Evolutionary conservation across 2,888 invertebrate species (phyloP), one percentile per base, ranked within the genome.

Genomic region (Yponomeuta sedellus): DNA sequence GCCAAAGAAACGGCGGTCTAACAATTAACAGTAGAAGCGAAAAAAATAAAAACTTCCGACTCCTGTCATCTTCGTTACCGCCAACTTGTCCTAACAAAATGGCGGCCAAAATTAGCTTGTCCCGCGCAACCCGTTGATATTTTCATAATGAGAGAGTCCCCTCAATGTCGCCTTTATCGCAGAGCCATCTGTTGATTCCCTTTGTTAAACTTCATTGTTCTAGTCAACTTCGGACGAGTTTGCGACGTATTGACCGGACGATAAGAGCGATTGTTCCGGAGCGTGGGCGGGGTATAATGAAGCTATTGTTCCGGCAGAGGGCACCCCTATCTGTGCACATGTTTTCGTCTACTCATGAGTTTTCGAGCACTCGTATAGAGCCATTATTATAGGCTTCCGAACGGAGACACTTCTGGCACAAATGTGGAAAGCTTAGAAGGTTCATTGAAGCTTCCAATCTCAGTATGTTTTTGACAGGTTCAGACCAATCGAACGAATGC

Each of bases 101-200:
- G 10, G 44, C 59, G 44, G 10, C 25, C 64, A 10, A 65, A 65
- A 64, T 67, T 61, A 69, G 67, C 67, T 70, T 76, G 79, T 78
- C 76, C 81, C 78, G 20, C 16, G 44, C 44, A 63, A 20, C 44
- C 40, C 63, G 63, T 80, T 79, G 44, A 52, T 82, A 82, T 80
- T 81, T 82, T 78, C 76, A 77, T 80, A 79, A 81, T 81, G 79
- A 81, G 82, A 77, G 44, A 12, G 44, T 78, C 76, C 72, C 73
- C 72, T 77, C 75, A 77, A 75, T 76, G 74, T 75, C 69, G 74
- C 77, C 76, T 80, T 78, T 81, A 83, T 83, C 82, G 74, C 77
- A 79, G 75, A 70, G 83, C 80, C 86, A 86, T 85, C 86, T 86
- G 85, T 86, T 86, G 84, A 84, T 80, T 78, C 83, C 81, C 82